Conservation (phyloP, 2,888 invertebrate species). For the Thysanoteuthis rhombus region DNA sequence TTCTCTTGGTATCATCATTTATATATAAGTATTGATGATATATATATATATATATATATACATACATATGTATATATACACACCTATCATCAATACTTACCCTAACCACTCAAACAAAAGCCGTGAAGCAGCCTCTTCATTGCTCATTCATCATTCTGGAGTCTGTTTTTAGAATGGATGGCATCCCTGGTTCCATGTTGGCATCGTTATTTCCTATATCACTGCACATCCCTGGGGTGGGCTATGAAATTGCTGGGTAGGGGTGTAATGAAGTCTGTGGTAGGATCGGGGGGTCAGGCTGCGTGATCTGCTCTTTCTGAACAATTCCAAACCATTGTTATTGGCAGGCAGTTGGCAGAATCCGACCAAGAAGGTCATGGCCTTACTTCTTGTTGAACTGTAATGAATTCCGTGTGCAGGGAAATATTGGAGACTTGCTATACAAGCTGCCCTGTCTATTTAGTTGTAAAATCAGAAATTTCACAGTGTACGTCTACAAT, state of each 20-base stretch:
- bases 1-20: neutral
- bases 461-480: neutral
- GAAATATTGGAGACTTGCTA: neutral
- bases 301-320: neutral
- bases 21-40: too few relatives aligned
- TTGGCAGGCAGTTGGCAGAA: conserved; percentile 12
- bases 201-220: neutral
- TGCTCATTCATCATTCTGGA: neutral
- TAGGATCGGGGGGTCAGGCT: neutral
- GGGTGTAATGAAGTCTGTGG: neutral
- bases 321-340: neutral
- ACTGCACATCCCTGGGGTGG: neutral
- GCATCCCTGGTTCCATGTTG: neutral
- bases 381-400: conserved; percentile 12
- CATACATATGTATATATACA: too few relatives aligned
- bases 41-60: too few relatives aligned
- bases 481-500: neutral
- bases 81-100: neutral
- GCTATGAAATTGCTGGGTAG: neutral
- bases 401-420: neutral
- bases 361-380: neutral
- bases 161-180: neutral
- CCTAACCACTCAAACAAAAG: neutral
- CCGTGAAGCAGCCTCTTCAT: neutral
- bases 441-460: neutral